Percentiles rank a stretch among this genome's conserved stretches.
These are phyloP conservation scores for Notocelia uddmanniana DNA, from an alignment of 2,888 invertebrate genomes.

Conservation along the genomic window DNA sequence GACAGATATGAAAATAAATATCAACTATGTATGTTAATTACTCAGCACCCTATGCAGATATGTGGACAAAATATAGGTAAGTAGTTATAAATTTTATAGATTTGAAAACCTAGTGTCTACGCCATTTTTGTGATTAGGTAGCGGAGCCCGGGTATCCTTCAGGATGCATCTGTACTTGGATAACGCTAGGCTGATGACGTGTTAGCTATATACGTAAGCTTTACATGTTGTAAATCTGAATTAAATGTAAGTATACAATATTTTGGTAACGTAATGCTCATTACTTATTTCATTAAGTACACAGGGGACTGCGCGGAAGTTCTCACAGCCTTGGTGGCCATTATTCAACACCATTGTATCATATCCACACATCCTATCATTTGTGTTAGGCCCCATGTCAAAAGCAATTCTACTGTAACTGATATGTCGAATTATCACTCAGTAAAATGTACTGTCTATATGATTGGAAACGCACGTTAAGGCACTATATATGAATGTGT, in stretches of 20 bases:
- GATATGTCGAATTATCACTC: conserved; percentile 11
- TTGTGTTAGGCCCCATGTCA: conserved; percentile 35
- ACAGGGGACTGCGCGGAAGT: conserved; percentile 48
- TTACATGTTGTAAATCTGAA: too few species aligned
- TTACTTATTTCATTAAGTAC: neutral
- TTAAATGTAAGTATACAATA: too few species aligned
- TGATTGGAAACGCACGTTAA: neutral
- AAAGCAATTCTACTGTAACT: conserved; percentile 17
- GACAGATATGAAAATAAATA: neutral
- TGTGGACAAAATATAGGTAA: neutral
- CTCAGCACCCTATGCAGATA: neutral
- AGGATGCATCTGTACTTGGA: too few species aligned
- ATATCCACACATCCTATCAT: conserved; percentile 48
- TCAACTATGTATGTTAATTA: neutral
- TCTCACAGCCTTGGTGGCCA: conserved; percentile 55
- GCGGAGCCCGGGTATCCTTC: too few species aligned
- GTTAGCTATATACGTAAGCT: too few species aligned
- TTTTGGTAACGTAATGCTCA: neutral
- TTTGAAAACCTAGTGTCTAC: too few species aligned
- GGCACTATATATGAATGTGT: neutral
- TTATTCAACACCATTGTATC: conserved; percentile 52
- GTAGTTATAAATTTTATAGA: too few species aligned
- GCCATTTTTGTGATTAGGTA: too few species aligned
- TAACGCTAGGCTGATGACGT: too few species aligned
- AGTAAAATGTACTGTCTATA: neutral